phyloP scores from a whole-genome alignment of 2,797 vertebrate species.

The Orientallactaga sibirica region DNA sequence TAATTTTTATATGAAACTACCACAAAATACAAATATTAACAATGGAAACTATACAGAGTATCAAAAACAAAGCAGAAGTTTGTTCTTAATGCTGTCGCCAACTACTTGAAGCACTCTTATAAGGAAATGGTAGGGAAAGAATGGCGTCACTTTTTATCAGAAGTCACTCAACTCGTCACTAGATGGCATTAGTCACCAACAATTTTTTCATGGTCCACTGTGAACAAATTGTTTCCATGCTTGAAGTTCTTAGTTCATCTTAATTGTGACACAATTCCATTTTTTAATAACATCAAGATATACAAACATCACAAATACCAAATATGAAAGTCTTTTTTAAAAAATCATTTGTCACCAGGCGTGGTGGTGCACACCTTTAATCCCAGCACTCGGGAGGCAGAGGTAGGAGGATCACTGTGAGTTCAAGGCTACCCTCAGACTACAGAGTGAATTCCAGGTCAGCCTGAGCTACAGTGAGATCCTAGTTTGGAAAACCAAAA shows the following conservation, averaged over 20 bases:
- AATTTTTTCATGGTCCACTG: neutral
- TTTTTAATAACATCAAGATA: neutral
- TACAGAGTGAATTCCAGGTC: no score
- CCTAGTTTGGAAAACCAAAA: no score
- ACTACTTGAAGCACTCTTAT: neutral
- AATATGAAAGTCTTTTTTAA: neutral
- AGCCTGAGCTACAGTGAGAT: no score
- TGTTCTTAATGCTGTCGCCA: neutral
- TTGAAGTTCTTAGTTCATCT: neutral
- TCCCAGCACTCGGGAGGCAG: no score
- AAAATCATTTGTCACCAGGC: neutral
- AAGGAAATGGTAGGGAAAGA: neutral
- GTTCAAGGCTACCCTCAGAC: no score
- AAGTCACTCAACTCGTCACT: slow-evolving; percentile 32
- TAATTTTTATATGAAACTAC: neutral
- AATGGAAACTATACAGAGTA: neutral
- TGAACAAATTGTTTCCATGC: neutral
- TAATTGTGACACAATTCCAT: neutral
- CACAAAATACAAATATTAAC: neutral
- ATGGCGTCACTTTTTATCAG: neutral
- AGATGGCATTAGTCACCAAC: slow-evolving; percentile 80
- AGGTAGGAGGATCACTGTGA: no score
- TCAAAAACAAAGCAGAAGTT: neutral
- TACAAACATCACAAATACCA: neutral
- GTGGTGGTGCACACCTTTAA: no score